phyloP scores from a whole-genome alignment of 2,797 vertebrate genomes.

The Ambastaia sidthimunki region DNA sequence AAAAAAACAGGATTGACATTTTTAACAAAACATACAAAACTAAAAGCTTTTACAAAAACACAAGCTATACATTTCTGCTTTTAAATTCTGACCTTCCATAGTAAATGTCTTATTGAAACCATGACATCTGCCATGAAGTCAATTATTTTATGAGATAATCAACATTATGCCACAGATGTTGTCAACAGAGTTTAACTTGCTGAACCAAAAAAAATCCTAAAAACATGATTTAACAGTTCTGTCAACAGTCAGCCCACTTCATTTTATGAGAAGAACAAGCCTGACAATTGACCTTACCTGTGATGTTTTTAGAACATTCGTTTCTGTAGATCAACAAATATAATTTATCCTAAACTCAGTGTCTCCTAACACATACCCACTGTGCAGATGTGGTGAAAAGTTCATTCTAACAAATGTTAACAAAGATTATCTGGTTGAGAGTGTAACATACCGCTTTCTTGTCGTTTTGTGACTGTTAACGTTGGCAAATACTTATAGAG shows the following conservation, averaged over 20 bases:
- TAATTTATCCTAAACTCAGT: neutral
- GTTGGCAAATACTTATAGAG: conserved; percentile 91
- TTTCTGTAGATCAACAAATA: neutral
- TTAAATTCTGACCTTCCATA: no score
- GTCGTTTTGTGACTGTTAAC: conserved; percentile 92
- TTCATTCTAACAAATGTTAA: conserved; percentile 62
- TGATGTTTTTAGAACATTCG: neutral
- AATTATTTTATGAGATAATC: neutral
- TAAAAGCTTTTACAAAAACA: neutral
- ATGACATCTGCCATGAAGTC: no score
- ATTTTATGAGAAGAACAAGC: neutral
- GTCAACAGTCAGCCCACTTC: neutral
- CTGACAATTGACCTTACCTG: conserved; percentile 6
- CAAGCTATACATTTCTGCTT: neutral
- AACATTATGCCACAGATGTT: conserved; percentile 7
- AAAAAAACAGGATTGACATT: neutral
- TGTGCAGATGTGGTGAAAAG: conserved; percentile 4
- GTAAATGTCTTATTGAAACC: no score
- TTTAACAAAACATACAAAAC: neutral
- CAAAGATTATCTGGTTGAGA: conserved; percentile 88
- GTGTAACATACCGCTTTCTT: conserved; percentile 98
- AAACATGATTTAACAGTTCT: neutral
- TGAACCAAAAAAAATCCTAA: neutral
- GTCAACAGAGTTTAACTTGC: neutral
- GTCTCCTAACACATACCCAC: conserved; percentile 5